These are phyloP conservation scores for Molorchus minor DNA, from an alignment of 2,888 invertebrate genomes.

Conservation along the genomic window DNA sequence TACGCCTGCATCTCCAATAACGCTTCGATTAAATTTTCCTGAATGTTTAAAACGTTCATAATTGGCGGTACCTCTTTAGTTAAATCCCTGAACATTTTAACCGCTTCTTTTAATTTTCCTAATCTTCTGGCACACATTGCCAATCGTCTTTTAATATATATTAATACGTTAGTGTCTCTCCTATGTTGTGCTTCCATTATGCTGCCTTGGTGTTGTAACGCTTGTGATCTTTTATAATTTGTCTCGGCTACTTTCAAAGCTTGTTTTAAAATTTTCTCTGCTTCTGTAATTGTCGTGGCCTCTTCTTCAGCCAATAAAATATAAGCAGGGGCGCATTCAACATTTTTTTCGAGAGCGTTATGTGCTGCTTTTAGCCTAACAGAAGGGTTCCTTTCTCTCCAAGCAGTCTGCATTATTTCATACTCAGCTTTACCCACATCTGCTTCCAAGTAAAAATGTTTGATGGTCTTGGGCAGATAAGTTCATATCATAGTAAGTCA, in stretches of 20 bases:
- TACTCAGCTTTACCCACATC: slow-evolving; percentile 88
- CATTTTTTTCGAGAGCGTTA: slow-evolving; percentile 84
- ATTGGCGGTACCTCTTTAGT: slow-evolving; percentile 96
- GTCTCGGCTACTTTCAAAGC: slow-evolving; percentile 86
- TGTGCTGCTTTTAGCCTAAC: slow-evolving; percentile 92
- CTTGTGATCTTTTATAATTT: slow-evolving; percentile 79
- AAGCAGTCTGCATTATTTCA: slow-evolving; percentile 95
- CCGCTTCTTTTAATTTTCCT: slow-evolving; percentile 92
- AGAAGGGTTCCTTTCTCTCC: slow-evolving; percentile 93
- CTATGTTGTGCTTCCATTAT: slow-evolving; percentile 81
- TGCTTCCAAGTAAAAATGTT: slow-evolving; percentile 91
- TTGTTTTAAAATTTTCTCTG: slow-evolving; percentile 83
- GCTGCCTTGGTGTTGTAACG: slow-evolving; percentile 77
- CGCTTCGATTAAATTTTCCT: slow-evolving; percentile 96
- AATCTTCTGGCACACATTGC: slow-evolving; percentile 98
- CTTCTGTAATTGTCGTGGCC: slow-evolving; percentile 89
- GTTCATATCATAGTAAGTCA: slow-evolving; percentile 99
- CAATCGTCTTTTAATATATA: slow-evolving; percentile 90
- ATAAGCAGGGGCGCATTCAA: slow-evolving; percentile 94
- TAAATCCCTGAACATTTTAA: slow-evolving; percentile 95
- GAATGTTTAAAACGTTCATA: slow-evolving; percentile 91
- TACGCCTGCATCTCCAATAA: slow-evolving; percentile 95
- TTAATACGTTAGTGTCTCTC: slow-evolving; percentile 91
- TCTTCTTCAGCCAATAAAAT: slow-evolving; percentile 97
- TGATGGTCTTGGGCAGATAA: slow-evolving; percentile 98